phyloP scores from a whole-genome alignment of 2,113 vertebrate genomes.

The Corythaeola cristata region DNA sequence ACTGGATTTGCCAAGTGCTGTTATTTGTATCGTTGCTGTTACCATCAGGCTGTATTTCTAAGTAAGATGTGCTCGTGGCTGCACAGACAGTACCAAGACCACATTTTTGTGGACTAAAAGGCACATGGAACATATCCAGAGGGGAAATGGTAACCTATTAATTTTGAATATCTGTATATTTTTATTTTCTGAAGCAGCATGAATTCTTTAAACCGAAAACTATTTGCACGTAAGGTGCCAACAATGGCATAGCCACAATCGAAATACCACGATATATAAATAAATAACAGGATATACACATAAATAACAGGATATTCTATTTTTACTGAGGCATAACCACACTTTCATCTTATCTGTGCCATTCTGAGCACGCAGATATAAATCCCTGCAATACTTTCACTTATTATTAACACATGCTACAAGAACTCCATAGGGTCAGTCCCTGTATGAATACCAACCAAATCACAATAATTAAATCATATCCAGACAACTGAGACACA shows the following conservation, averaged over 20 bases:
- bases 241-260: neutral
- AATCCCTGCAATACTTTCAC: neutral
- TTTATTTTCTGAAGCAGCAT: neutral
- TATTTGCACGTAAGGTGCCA: neutral
- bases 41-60: neutral
- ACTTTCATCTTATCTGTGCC: neutral
- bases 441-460: neutral
- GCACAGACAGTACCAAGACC: neutral
- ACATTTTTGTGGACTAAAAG: neutral
- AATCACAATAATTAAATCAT: neutral
- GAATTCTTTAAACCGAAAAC: neutral
- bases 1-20: neutral
- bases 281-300: too few species aligned
- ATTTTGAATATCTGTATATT: neutral
- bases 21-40: accelerated
- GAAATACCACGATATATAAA: too few species aligned
- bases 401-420: neutral
- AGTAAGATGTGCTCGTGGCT: neutral
- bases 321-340: neutral
- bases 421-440: neutral
- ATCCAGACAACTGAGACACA: neutral
- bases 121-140: neutral
- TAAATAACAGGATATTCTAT: neutral
- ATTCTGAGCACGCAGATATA: neutral
- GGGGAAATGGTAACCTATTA: neutral